Evolutionary conservation across 2,797 vertebrate species (phyloP), one percentile per base, ranked within the genome.

Genomic region (Lepilemur ruficaudatus): DNA sequence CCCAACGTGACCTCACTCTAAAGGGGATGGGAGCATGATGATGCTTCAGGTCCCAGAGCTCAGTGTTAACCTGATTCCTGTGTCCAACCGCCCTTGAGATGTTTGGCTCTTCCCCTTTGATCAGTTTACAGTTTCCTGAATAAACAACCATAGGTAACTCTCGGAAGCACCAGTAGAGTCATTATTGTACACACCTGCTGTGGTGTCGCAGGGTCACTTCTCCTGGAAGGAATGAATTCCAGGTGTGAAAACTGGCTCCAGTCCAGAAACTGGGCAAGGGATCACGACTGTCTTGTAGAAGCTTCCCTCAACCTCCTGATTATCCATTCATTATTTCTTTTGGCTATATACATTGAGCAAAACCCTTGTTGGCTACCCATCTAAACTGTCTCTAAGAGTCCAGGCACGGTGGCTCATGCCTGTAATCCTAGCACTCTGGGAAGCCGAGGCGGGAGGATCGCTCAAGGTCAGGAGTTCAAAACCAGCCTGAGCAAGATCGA

Each of bases 101-200:
- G 8, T 17, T 43, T 28, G 38, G 22, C 50, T 59, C 15, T 20
- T 70, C 38, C 2, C 28, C 14, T 35, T 20, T 69, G 35, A 38
- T 30, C 50, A 11, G 14, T 57, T 20, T 32, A 6, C 18, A 22
- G 30, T 46, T 57, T 43, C 43, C 63, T 13, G 76, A 80, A 41
- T 13, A 35, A 90, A 43, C 12, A 15, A 28, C 32, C 10, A 5
- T 3, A 5, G 30, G 11, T n/a, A 59, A 28, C 22, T 41, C 23
- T 20, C 4, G 9, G 63, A 28, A 28, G 10, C 22, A 43, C 28
- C 38, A 35, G 12, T 20, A 30, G 3, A 57, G 30, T 43, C 20
- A 1, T 35, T 20, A 11, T 50, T 14, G 3, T 18, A n/a, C 6
- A n/a, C 18, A 32, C 46, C 4, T 22, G 28, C 63, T 2, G 0